Conservation (phyloP, 2,888 invertebrate genomes). For the Drosophila longiperda region DNA sequence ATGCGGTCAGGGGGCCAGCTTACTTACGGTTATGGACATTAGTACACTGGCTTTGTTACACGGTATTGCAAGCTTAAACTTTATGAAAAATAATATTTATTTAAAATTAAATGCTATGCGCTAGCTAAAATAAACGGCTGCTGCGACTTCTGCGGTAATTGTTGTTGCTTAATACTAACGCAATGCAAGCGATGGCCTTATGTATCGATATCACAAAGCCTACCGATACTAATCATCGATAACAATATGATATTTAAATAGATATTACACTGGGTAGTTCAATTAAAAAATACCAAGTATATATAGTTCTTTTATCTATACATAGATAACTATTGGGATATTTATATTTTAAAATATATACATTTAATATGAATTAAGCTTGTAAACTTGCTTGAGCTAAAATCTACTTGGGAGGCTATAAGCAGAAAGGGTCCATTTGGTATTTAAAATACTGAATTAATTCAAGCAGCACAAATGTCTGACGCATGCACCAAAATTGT, state of each 20-base stretch:
- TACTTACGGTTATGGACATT: constrained; percentile 85
- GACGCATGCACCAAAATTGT: not conserved
- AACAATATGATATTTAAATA: not conserved
- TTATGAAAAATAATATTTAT: constrained; percentile 32
- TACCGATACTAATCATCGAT: constrained; percentile 17
- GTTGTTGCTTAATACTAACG: constrained; percentile 61
- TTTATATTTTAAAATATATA: not conserved
- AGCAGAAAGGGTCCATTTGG: not conserved
- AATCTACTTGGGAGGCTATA: not conserved
- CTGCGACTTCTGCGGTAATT: constrained; percentile 55
- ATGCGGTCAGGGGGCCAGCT: constrained; percentile 4
- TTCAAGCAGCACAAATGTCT: not conserved
- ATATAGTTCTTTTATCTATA: not conserved
- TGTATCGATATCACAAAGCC: not conserved
- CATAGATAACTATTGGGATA: not conserved
- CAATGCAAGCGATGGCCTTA: constrained; percentile 24
- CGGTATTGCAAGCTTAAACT: constrained; percentile 56
- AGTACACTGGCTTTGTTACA: constrained; percentile 75
- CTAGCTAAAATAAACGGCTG: constrained; percentile 64
- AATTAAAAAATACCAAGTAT: not conserved
- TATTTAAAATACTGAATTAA: not conserved
- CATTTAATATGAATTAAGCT: not conserved
- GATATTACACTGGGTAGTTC: not conserved
- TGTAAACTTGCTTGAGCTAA: not conserved
- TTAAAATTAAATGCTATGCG: constrained; percentile 51